Percentiles rank a stretch among this genome's conserved stretches.
These are phyloP conservation scores for Moxostoma hubbsi DNA, from an alignment of 2,797 vertebrate genomes.

Conservation along the genomic window DNA sequence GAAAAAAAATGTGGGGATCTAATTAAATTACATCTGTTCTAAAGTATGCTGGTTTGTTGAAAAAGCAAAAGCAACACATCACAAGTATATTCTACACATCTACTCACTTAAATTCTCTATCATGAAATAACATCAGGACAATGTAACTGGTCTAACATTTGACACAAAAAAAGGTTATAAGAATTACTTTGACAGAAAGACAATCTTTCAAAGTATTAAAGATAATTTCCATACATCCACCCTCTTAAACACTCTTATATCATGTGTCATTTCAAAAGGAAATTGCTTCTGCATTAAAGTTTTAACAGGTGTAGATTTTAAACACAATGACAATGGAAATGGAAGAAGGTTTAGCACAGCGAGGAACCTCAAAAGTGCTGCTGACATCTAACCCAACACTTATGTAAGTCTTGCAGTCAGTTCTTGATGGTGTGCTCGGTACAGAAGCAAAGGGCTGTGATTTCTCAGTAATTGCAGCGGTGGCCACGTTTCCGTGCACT, in stretches of 20 bases:
- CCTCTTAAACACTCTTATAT: not conserved
- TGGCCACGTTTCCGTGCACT: not conserved
- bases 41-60: slow-evolving; percentile 60
- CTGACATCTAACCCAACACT: slow-evolving; percentile 24
- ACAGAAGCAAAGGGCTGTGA: not conserved
- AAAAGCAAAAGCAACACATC: slow-evolving; percentile 56
- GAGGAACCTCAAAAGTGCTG: slow-evolving; percentile 4
- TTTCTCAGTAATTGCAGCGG: not conserved
- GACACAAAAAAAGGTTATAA: not conserved
- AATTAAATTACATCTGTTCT: slow-evolving; percentile 28
- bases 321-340: not conserved
- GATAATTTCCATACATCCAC: not conserved
- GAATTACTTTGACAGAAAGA: not conserved
- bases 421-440: not conserved
- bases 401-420: not conserved
- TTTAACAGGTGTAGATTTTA: not conserved
- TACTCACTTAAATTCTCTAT: slow-evolving; percentile 58
- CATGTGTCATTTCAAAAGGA: slow-evolving; percentile 20
- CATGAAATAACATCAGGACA: slow-evolving; percentile 80
- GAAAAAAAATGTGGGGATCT: too few species aligned
- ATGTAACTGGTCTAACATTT: not conserved
- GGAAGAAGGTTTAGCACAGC: not conserved
- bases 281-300: not conserved
- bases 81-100: too few species aligned
- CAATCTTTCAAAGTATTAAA: not conserved